Evolutionary conservation across 2,797 vertebrate genomes (phyloP), one percentile per base, ranked within the genome.

Genomic region (Pangasius krempfi): DNA sequence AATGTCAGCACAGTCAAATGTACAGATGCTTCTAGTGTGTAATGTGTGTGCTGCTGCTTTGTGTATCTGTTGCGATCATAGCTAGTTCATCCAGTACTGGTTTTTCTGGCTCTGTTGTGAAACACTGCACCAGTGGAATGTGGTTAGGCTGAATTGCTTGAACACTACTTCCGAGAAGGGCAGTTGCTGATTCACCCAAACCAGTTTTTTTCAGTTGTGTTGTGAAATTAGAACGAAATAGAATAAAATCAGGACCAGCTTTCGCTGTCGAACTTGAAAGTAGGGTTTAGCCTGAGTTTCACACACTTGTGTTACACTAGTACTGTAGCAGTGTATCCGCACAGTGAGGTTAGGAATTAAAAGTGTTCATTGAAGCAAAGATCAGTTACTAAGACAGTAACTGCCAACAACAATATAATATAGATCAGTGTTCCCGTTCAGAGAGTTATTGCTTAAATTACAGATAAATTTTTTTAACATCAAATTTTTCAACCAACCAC

Each of bases 61-160:
- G 66, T 10, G 33, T 40, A 85, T 60, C 54, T 86, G 20, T 40
- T 72, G 64, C 20, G 5, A 16, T 64, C 70, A 22, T 22, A 56
- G 75, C 56, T 81, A 1, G 88, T 62, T 86, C 68, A 85, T 81
- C 54, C 56, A 86, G 68, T 75, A 85, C 85, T 76, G 68, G 68
- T 83, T 89, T 86, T 89, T 86, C 85, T 73, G 68, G 79, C 79
- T 89, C 47, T 83, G 56, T 89, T 89, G 86, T 81, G 82, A 90
- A 90, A 90, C 81, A 52, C 68, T 83, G 78, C 85, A 86, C 40
- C 84, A 86, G 68, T 76, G 88, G 88, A 89, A 89, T 89, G 85
- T 70, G 70, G 85, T 88, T 54, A 85, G 33, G 60, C 73, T 16
- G 47, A 89, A 82, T 83, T 62, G 44, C 79, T 82, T 70, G 56